Evolutionary conservation across 2,888 invertebrate genomes (phyloP), one percentile per base, ranked within the genome.

Genomic region (Ethmia dodecea): DNA sequence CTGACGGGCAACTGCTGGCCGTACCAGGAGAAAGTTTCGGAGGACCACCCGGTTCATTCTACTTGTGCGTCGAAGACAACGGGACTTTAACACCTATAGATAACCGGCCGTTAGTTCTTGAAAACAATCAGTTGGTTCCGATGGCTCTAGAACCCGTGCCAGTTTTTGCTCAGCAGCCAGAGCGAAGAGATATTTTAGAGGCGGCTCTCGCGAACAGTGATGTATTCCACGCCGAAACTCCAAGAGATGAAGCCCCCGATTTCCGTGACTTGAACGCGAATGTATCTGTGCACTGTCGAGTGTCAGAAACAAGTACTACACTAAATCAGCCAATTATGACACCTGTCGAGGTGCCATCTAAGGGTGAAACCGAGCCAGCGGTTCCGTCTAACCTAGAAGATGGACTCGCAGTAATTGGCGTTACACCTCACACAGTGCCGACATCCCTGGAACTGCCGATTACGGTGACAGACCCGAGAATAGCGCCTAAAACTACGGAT

Each of bases 261-360:
- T 89, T 88, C 58, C 84, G 89, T 39, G 88, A 89, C 25, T 76
- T 92, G 11, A 80, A 89, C 70, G 81, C 90, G 41, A 74, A 86
- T 71, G 71, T 88, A 50, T 61, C 88, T 37, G 63, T 88, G 52
- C 73, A 89, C 70, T 69, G 91, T 37, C 88, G 90, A 43, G 92
- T 93, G 0, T 89, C 91, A 3, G 94, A 94, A 67, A 94, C 94
- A 0, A 94, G 92, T 48, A 86, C 92, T 3, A 89, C 91, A 8
- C 80, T 94, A 10, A 89, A 93, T 59, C 93, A 92, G 67, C 93
- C 94, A 0, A 94, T 94, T 33, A 94, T 94, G 94, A 92, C 94
- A 1, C 92, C 94, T 0, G 73, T 92, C 14, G 94, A 94, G 68
- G 88, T 92, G 13, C 93, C 93, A 3, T 86, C 88, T 22, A 90